Conservation (phyloP, 64 coral and sea anemone genomes). For the Stichodactyla mertensii region DNA sequence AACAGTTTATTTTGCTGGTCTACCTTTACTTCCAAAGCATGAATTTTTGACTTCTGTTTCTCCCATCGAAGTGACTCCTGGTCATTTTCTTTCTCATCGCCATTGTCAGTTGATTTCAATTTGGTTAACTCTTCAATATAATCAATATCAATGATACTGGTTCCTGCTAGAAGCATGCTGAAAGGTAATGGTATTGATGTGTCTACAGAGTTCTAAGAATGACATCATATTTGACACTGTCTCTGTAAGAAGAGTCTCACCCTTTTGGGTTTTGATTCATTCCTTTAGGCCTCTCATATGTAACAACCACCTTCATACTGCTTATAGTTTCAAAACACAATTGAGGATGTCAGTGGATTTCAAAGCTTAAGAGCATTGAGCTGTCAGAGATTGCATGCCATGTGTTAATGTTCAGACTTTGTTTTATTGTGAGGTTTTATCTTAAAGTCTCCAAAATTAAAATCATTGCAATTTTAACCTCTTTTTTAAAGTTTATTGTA, state of each 20-base stretch:
- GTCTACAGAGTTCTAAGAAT: background rate
- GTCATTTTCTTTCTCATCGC: slow-evolving; percentile 6
- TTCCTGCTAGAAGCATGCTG: slow-evolving; percentile 33
- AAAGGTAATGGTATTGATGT: background rate
- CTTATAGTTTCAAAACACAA: no score
- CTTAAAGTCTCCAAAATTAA: no score
- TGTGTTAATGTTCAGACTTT: no score
- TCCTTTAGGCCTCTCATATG: no score
- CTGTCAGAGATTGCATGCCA: no score
- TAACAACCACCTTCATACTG: no score
- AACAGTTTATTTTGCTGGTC: slow-evolving; percentile 50
- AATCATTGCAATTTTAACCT: no score
- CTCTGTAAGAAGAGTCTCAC: background rate
- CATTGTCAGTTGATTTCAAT: background rate
- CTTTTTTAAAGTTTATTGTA: no score
- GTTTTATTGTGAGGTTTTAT: no score
- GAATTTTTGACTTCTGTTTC: slow-evolving; percentile 34
- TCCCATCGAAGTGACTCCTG: background rate
- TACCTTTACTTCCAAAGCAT: slow-evolving; percentile 47
- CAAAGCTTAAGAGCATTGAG: no score
- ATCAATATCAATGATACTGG: slow-evolving; percentile 17
- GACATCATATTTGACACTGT: background rate
- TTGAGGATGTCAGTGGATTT: no score
- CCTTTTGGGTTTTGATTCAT: no score
- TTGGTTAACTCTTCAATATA: slow-evolving; percentile 17